Evolutionary conservation across 2,797 vertebrate genomes (phyloP).

Genomic region (Falco rusticolus): DNA sequence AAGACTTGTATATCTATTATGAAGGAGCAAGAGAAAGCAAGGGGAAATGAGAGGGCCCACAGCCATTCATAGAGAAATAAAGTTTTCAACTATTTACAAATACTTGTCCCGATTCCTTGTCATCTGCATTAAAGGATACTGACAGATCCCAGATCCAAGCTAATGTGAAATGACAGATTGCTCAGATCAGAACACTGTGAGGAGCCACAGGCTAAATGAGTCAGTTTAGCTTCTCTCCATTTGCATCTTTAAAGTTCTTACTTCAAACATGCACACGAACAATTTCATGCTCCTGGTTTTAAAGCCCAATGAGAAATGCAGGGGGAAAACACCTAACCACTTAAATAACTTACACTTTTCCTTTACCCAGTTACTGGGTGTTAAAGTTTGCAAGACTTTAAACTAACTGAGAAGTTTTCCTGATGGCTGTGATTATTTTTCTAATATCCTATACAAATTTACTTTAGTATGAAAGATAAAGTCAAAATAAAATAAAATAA

Average conservation of each 20-base stretch:
- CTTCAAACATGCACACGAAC: background rate
- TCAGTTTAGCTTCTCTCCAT: background rate
- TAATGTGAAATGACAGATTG: conserved; percentile 68
- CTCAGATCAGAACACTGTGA: conserved; percentile 19
- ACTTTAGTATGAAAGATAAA: background rate
- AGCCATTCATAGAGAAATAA: conserved; percentile 34
- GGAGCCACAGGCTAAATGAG: conserved; percentile 49
- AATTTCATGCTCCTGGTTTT: conserved; percentile 28
- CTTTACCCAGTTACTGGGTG: background rate
- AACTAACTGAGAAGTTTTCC: background rate
- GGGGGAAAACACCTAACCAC: background rate
- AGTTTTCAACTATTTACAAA: conserved; percentile 52
- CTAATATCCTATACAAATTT: background rate
- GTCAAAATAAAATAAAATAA: background rate
- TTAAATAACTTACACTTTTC: background rate
- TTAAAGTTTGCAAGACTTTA: background rate
- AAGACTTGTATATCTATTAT: conserved; percentile 14
- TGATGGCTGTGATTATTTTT: background rate
- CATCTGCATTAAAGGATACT: conserved; percentile 43
- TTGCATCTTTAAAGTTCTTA: conserved; percentile 10
- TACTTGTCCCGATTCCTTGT: conserved; percentile 31
- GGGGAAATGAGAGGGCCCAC: background rate
- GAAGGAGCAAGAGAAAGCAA: background rate
- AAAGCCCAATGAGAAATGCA: background rate
- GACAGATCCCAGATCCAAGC: conserved; percentile 23